Base-by-base conservation (phyloP, 2,797 vertebrate species). In the Crax fasciolata region DNA sequence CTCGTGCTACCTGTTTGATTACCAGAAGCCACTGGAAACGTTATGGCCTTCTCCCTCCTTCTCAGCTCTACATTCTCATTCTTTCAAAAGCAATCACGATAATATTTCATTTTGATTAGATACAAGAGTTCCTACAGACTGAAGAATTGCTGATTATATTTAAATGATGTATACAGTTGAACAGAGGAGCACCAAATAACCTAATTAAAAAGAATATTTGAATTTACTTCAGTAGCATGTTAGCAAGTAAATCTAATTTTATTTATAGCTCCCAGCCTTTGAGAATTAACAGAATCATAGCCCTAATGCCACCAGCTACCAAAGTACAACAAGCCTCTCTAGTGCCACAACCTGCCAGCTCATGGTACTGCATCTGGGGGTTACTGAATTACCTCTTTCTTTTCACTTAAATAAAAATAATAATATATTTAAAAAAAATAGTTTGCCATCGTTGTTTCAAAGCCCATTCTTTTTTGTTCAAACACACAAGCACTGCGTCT, bases 281-380 rank as follows among this genome's bases (percentile, higher is more conserved):
- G 52, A 85, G 48, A 59, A 68, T 67, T 83, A 95, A 80, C 4
- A 79, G 58, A 89, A 74, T 86, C 72, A 68, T 8, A 86, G 74
- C 43, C 30, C 38, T 81, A 87, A 79, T n/a, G 17, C n/a, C 41
- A 93, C 68, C 65, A 87, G 61, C 35, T 44, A n/a, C 32, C 78
- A 72, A 88, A 84, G 24, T 35, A 65, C 39, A 84, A 11, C 35
- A 84, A 86, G 83, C 54, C 19, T 54, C 68, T 61, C 17, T n/a
- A 32, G 18, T n/a, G 14, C 63, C 41, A 27, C 48, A 73, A 23
- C 27, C 20, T 9, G 28, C 39, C 52, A 85, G 39, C 20, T 14
- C 46, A 77, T 17, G 52, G 39, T 5, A 27, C 21, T 13, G 30
- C 46, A 54, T 8, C 1, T 1, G 10, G 46, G 38, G 49, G 16